A percentile compares a stretch with the other conserved stretches of the same genome.
Conservation (phyloP, 2,888 invertebrate species). For the Dicranocentrus wangi region DNA sequence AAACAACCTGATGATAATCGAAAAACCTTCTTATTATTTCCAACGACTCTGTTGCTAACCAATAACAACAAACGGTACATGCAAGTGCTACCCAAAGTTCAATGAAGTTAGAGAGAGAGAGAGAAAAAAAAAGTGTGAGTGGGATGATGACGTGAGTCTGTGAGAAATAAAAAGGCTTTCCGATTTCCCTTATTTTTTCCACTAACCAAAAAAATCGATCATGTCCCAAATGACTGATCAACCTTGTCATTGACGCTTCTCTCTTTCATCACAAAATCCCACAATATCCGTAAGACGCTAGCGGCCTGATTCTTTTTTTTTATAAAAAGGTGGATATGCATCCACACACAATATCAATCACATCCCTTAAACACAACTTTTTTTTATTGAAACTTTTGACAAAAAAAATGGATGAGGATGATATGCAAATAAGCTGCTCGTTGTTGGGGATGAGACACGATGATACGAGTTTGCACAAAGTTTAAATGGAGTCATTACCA, state of each 20-base stretch:
- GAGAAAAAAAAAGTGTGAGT: no score
- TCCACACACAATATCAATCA: no score
- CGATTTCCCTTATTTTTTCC: constrained; percentile 41
- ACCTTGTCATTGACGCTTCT: constrained; percentile 56
- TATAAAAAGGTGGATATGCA: no score
- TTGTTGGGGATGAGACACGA: constrained; percentile 12
- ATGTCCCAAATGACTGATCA: constrained; percentile 57
- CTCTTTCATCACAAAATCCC: constrained; percentile 46
- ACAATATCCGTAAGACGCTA: not conserved
- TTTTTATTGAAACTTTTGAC: constrained; percentile 29
- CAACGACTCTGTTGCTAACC: no score
- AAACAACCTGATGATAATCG: no score
- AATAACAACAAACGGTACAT: no score
- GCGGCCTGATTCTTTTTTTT: constrained; percentile 3
- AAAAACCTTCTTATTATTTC: no score
- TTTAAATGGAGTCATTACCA: not conserved
- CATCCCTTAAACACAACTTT: constrained; percentile 55
- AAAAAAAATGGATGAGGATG: not conserved
- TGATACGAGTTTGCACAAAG: constrained; percentile 8
- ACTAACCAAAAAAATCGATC: constrained; percentile 40
- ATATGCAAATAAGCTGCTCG: not conserved
- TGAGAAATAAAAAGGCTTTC: constrained; percentile 35
- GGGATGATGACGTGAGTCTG: not conserved
- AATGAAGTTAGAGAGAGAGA: no score
- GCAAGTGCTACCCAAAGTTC: no score